A percentile compares a stretch with the other conserved stretches of the same genome.
Conservation (phyloP, 2,888 invertebrate genomes). For the Pedicia rivosa region DNA sequence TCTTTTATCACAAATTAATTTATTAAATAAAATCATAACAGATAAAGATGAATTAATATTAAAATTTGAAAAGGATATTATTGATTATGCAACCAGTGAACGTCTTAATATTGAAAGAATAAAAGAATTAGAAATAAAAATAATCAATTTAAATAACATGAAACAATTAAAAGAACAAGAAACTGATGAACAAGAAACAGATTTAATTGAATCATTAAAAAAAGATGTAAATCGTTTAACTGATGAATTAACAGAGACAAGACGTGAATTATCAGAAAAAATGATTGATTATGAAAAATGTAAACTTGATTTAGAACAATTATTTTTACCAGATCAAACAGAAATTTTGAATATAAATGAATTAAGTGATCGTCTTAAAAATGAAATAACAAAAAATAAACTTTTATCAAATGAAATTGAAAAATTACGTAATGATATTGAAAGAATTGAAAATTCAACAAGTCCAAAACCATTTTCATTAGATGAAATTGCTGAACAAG, state of each 20-base stretch:
- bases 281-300: constrained; percentile 28
- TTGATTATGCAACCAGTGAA: constrained; percentile 1
- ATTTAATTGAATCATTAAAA: neutral
- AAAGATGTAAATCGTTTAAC: constrained; percentile 30
- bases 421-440: constrained; percentile 20
- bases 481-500: constrained; percentile 37
- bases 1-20: constrained; percentile 13
- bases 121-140: neutral
- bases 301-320: constrained; percentile 32
- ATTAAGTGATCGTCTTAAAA: constrained; percentile 32
- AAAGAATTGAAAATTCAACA: constrained; percentile 20
- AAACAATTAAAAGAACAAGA: constrained; percentile 12
- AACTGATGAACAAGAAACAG: constrained; percentile 17
- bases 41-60: constrained; percentile 22
- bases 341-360: constrained; percentile 20
- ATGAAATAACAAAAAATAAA: constrained; percentile 32
- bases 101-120: constrained; percentile 1
- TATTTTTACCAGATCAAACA: too few relatives aligned
- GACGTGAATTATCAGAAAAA: constrained; percentile 32
- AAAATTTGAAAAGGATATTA: constrained; percentile 18
- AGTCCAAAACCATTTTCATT: constrained; percentile 27
- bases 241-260: constrained; percentile 34
- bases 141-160: neutral
- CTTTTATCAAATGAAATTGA: constrained; percentile 24
- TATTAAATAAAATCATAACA: constrained; percentile 19